Base-by-base conservation (phyloP, 2,797 vertebrate genomes). In the Myotis vivesi region DNA sequence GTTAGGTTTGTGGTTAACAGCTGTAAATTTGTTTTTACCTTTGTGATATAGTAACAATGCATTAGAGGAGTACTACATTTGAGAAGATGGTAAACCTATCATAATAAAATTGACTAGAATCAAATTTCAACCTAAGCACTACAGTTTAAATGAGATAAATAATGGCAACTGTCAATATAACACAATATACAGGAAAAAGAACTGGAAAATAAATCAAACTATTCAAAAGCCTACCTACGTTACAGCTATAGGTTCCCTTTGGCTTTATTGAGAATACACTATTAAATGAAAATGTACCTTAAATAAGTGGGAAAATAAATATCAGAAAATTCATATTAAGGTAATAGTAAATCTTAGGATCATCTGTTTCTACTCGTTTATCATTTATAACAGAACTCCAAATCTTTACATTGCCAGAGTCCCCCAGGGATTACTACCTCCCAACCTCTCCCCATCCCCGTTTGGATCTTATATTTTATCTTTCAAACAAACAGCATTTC, bases 1-100 rank as follows among this genome's bases (percentile, higher is more conserved):
- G 95, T 92, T 97, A 93, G 53, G 88, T 76, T 96, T 97, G 92
- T 87, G 83, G 79, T 95, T 97, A 97, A 97, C 22, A 85, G 91
- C 49, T 96, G 72, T 96, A 94, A 96, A 94, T 91, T 23, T 44
- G 66, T 86, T 97, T 96, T 95, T 85, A 9, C 59, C 83, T 96
- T 95, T 91, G 95, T 76, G 33, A n/a, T 20, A 76, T 0, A 71
- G 81, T 83, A 97, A 96, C 85, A 94, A 97, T 77, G 68, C 33
- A 91, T 96, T 87, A 66, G 81, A 13, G 28, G 38, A 59, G n/a
- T 46, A 64, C 28, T 53, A 38, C 5, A 33, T 79, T 75, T 92
- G 72, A 97, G 88, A 88, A 64, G 84, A 94, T 33, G 57, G 91
- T 59, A 97, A 98, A 96, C 25, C 87, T 55, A 77, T 3, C 89